Evolutionary conservation across 2,888 invertebrate genomes (phyloP).

Genomic region (Vesta saturnalis): DNA sequence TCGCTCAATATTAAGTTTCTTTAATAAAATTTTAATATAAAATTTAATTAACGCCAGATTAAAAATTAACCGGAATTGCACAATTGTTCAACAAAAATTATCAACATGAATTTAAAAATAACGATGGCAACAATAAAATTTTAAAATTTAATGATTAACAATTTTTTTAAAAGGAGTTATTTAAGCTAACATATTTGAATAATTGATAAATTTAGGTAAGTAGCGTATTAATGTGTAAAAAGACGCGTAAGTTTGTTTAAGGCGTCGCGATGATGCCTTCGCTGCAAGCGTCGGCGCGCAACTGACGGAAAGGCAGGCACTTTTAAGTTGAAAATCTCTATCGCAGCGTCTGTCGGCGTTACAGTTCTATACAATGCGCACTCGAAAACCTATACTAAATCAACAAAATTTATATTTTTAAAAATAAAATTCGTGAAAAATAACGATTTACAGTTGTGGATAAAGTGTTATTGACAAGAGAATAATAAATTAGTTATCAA

Average conservation of each 20-base stretch:
- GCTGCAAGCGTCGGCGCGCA: conserved; percentile 49
- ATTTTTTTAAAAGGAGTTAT: conserved; percentile 17
- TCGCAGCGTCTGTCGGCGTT: conserved; percentile 36
- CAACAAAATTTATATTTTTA: not conserved
- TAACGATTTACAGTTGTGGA: not conserved
- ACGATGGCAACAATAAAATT: conserved; percentile 19
- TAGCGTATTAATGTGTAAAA: conserved; percentile 20
- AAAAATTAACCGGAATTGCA: not conserved
- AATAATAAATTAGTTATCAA: too few relatives aligned
- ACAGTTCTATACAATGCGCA: conserved; percentile 42
- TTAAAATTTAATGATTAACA: conserved; percentile 35
- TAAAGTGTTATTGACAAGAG: not conserved
- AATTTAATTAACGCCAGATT: conserved; percentile 25
- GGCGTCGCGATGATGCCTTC: conserved; percentile 48
- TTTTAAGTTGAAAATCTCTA: conserved; percentile 36
- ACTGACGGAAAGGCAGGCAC: conserved; percentile 45
- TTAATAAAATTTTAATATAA: conserved; percentile 18
- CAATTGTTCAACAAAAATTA: conserved; percentile 10
- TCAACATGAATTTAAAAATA: conserved; percentile 9
- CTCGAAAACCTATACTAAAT: conserved; percentile 16
- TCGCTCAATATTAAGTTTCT: not conserved
- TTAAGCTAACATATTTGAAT: conserved; percentile 34
- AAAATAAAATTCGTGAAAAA: not conserved
- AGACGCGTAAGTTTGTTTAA: conserved; percentile 28
- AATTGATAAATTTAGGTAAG: conserved; percentile 33